Evolutionary conservation across 2,888 invertebrate species (phyloP), one percentile per base, ranked within the genome.

Genomic region (Campoletis raptor): DNA sequence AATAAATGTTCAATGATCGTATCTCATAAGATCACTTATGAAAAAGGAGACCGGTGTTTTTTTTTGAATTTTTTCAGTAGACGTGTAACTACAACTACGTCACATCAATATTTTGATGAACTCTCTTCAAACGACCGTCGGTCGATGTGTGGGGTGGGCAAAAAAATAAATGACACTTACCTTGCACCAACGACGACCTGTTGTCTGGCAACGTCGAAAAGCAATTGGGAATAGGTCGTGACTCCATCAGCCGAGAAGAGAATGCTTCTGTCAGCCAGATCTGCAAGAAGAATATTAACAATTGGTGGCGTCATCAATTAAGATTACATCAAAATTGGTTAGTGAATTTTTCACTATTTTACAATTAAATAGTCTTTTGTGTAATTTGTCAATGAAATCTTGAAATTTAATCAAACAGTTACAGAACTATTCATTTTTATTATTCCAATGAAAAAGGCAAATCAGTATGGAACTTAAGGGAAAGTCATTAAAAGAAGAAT

Each of bases 101-200:
- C 45, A 8, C 6, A 21, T 24, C 24, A 24, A 4, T 24, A 12
- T 12, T 57, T 24, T 12, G 10, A 12, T 12, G 5, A 10, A 12
- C 10, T 12, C 0, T 12, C 4, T 24, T 61, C 4, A 24, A 40
- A 74, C 5, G 8, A 30, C 36, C 15, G 9, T 4, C 24, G 3
- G 0, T 69, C 15, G 64, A 48, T 48, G 9, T 18, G 66, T 37
- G 37, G 7, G n/a, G 4, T 21, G 0, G 24, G 10, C 4, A n/a
- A 36, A 64, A 45, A 76, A 76, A 42, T 30, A 45, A 57, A 70
- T n/a, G 21, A 76, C n/a, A 95, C 96, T 96, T 95, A 98, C 98
- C 98, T 97, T 90, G 98, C 98, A 89, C 98, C 98, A 90, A 98
- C 97, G 92, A 98, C 96, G 91, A 98, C 96, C 95, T 98, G 98